phyloP scores from a whole-genome alignment of 30 jellyfish, hydroid and myxozoan genomes.

The Clytia hemisphaerica region DNA sequence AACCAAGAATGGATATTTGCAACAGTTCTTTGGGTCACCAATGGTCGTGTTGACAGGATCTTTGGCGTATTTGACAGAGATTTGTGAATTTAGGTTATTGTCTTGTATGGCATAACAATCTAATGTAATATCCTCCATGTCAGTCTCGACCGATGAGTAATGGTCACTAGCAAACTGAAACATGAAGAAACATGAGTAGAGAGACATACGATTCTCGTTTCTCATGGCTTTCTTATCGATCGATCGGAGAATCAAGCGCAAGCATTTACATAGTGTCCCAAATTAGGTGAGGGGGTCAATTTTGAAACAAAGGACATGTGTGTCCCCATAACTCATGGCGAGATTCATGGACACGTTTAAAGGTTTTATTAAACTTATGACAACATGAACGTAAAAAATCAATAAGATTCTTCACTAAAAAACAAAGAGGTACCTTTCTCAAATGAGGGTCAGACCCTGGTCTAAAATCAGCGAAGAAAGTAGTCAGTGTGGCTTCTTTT shows the following conservation, averaged over 20 bases:
- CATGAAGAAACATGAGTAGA: neutral
- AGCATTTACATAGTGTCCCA: too few relatives aligned
- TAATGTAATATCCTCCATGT: conserved; percentile 35
- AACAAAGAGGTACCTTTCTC: conserved; percentile 1
- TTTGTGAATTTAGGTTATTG: neutral
- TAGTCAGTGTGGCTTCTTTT: conserved; percentile 23
- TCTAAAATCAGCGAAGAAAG: conserved; percentile 57
- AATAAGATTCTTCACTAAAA: too few relatives aligned
- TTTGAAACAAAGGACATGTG: too few relatives aligned
- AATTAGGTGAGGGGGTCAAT: too few relatives aligned
- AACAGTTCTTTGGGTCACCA: conserved; percentile 49
- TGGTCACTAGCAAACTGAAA: conserved; percentile 34
- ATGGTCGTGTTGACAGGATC: conserved; percentile 24
- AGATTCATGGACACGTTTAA: too few relatives aligned
- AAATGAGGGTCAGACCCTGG: conserved; percentile 23
- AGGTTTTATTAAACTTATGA: too few relatives aligned
- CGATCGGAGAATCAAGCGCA: too few relatives aligned
- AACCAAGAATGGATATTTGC: conserved; percentile 49
- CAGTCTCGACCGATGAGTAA: conserved; percentile 29
- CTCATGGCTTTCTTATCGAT: too few relatives aligned
- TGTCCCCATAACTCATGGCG: too few relatives aligned
- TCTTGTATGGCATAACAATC: too few relatives aligned
- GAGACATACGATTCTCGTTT: neutral
- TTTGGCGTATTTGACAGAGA: neutral
- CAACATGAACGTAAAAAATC: too few relatives aligned